A percentile compares a stretch with the other conserved stretches of the same genome.
phyloP scores from a whole-genome alignment of 2,113 vertebrate species.

The Oncorhynchus clarkii region DNA sequence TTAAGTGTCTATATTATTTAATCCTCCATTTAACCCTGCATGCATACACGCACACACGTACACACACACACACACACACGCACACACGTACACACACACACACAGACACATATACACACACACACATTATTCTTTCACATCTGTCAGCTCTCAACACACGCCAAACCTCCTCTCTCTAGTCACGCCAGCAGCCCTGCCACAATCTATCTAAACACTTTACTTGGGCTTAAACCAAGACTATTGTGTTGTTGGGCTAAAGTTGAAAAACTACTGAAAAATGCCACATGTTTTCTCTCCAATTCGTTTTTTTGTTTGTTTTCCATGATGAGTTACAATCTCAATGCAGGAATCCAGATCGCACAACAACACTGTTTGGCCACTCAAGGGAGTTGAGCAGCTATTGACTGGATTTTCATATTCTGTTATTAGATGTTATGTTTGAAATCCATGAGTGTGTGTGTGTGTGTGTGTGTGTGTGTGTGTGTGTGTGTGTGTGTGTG shows the following conservation, averaged over 20 bases:
- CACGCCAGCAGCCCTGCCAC: constrained; percentile 49
- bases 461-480: not conserved
- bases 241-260: not conserved
- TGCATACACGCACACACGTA: too few species aligned
- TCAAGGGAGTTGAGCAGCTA: too few species aligned
- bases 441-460: too few species aligned
- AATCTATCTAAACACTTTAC: constrained; percentile 54
- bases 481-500: too few species aligned
- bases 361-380: not conserved
- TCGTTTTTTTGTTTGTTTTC: too few species aligned
- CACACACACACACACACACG: too few species aligned
- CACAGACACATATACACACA: too few species aligned
- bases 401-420: too few species aligned
- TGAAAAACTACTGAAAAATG: not conserved
- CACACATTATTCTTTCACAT: constrained; percentile 41
- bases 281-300: not conserved
- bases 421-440: too few species aligned
- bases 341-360: not conserved
- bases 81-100: too few species aligned
- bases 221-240: not conserved
- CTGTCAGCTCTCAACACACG: constrained; percentile 65
- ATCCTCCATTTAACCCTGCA: constrained; percentile 39
- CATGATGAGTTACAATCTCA: too few species aligned
- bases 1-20: constrained; percentile 62
- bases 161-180: constrained; percentile 42